phyloP scores from a whole-genome alignment of 2,113 vertebrate species.

The Ammodytes dubius region DNA sequence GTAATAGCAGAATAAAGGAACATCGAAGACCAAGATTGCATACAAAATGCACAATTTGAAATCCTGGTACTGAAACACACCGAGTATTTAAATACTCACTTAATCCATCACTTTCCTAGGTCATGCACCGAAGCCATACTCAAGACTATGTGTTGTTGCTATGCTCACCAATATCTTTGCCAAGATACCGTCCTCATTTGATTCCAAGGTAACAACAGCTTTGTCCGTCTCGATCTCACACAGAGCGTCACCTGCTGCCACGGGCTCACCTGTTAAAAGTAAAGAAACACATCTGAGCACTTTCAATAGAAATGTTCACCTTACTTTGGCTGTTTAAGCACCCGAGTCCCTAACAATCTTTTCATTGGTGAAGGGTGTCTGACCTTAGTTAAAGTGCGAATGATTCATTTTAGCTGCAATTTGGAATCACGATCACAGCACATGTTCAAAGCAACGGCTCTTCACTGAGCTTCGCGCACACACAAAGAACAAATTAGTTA shows the following conservation, averaged over 20 bases:
- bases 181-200: slow-evolving; percentile 93
- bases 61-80: background rate
- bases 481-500: slow-evolving; percentile 26
- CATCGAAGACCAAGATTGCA: background rate
- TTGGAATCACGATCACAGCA: slow-evolving; percentile 3
- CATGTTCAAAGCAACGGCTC: background rate
- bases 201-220: slow-evolving; percentile 95
- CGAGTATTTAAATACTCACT: slow-evolving; percentile 6
- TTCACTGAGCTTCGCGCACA: slow-evolving; percentile 6
- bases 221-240: slow-evolving; percentile 99
- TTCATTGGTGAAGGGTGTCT: background rate
- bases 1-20: background rate
- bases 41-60: background rate
- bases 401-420: slow-evolving; percentile 4
- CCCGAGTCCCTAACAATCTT: background rate
- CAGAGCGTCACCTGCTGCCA: slow-evolving; percentile 91
- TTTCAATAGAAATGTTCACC: background rate
- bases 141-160: background rate
- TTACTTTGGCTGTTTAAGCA: background rate
- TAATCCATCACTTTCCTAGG: background rate
- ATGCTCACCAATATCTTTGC: slow-evolving; percentile 95
- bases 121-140: too few relatives aligned
- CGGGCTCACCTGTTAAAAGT: slow-evolving; percentile 88
- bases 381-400: slow-evolving; percentile 14
- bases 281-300: slow-evolving; percentile 8